Conservation (phyloP, 2,888 invertebrate genomes). For the Cosmorhoe ocellata region DNA sequence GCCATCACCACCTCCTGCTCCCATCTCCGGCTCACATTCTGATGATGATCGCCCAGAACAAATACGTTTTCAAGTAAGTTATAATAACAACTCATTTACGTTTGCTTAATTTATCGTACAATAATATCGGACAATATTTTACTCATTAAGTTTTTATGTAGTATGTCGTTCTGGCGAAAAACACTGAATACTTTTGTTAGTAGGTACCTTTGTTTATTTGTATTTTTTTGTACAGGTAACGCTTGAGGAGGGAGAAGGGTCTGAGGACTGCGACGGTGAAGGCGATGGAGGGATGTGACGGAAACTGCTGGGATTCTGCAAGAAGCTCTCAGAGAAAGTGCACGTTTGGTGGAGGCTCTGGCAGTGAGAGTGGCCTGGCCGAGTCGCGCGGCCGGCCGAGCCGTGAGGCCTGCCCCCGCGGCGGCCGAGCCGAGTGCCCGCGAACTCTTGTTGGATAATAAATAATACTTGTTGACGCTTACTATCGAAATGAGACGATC, state of each 20-base stretch:
- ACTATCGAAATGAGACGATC: slow-evolving; percentile 73
- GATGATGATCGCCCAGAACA: slow-evolving; percentile 86
- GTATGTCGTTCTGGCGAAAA: no score
- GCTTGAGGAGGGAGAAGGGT: slow-evolving; percentile 92
- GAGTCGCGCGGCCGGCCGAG: slow-evolving; percentile 14
- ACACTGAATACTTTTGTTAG: not conserved
- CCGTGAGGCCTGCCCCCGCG: not conserved
- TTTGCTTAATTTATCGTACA: no score
- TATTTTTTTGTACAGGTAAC: slow-evolving; percentile 84
- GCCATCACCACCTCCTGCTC: slow-evolving; percentile 90
- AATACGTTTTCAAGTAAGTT: slow-evolving; percentile 87
- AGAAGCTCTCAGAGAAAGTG: slow-evolving; percentile 94
- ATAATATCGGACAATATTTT: no score
- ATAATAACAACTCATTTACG: not conserved
- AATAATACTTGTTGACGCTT: slow-evolving; percentile 76
- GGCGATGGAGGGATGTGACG: slow-evolving; percentile 92
- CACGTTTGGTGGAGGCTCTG: slow-evolving; percentile 95
- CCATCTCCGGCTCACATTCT: slow-evolving; percentile 64
- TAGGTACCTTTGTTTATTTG: slow-evolving; percentile 5
- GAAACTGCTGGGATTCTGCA: slow-evolving; percentile 95
- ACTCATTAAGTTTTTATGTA: no score
- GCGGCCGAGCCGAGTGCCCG: slow-evolving; percentile 33
- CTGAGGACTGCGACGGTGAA: slow-evolving; percentile 81
- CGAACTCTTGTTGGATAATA: slow-evolving; percentile 60
- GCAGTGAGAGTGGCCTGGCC: slow-evolving; percentile 71